Percentiles rank a stretch among this genome's conserved stretches.
Evolutionary conservation across 1,140 invertebrate species (phyloP).

Genomic region (Macrotrachela quadricornifera): DNA sequence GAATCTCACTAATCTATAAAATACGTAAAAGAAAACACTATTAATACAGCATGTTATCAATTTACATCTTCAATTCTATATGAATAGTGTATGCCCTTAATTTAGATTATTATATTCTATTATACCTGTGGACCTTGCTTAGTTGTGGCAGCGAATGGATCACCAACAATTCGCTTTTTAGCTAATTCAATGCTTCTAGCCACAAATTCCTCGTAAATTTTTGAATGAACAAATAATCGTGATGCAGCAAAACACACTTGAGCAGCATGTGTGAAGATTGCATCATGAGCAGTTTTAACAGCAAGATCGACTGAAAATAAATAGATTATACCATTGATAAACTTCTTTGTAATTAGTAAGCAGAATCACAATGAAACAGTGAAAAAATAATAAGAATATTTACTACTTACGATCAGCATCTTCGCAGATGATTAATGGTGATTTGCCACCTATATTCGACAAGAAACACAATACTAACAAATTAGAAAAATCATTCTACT

Average conservation of each 20-base stretch:
- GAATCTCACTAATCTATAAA: conserved; percentile 10
- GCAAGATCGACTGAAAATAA: conserved; percentile 27
- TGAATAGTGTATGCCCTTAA: too few species aligned
- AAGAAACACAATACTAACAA: too few species aligned
- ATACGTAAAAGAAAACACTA: too few species aligned
- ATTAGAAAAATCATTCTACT: too few species aligned
- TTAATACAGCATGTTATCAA: too few species aligned
- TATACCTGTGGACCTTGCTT: conserved; percentile 64
- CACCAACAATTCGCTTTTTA: conserved; percentile 46
- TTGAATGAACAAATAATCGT: conserved; percentile 24
- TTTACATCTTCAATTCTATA: too few species aligned
- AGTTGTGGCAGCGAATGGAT: conserved; percentile 46
- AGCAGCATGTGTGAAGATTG: conserved; percentile 53
- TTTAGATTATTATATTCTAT: too few species aligned
- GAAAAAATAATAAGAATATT: too few species aligned
- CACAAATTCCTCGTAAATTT: conserved; percentile 27
- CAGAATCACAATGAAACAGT: too few species aligned
- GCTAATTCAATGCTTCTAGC: conserved; percentile 38
- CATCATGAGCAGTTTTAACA: conserved; percentile 31
- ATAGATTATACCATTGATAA: too few species aligned
- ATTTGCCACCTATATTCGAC: conserved; percentile 48
- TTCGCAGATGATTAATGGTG: conserved; percentile 57
- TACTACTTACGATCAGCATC: conserved; percentile 52
- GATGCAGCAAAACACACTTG: conserved; percentile 23
- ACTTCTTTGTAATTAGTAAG: conserved; percentile 35